Percentiles rank a stretch among this genome's conserved stretches.
Conservation (phyloP, 2,797 vertebrate species). For the Brachyalestes nurse region DNA sequence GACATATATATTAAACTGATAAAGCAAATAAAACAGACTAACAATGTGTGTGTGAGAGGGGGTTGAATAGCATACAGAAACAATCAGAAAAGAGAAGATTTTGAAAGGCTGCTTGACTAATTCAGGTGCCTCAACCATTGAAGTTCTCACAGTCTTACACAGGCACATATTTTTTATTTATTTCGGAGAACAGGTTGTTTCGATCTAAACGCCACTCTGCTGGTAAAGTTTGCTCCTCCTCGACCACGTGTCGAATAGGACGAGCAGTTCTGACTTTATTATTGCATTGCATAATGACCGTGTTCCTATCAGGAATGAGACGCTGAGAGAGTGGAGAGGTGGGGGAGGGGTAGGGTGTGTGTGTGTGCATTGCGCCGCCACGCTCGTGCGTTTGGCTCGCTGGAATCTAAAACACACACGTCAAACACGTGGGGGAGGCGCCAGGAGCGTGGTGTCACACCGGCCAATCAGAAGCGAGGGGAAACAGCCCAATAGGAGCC, state of each 20-base stretch:
- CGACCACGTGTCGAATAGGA: constrained; percentile 24
- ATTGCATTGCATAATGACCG: constrained; percentile 30
- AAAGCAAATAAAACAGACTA: too few species aligned
- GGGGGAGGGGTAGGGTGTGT: not conserved
- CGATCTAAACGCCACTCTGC: not conserved
- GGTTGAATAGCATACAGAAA: too few species aligned
- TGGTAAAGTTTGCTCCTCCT: not conserved
- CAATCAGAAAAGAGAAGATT: not conserved
- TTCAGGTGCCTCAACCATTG: not conserved
- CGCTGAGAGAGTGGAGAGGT: too few species aligned
- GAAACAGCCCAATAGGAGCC: constrained; percentile 62
- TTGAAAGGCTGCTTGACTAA: not conserved
- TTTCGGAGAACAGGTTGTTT: not conserved
- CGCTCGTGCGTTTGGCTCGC: constrained; percentile 65
- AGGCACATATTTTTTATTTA: not conserved
- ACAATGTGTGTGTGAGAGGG: too few species aligned
- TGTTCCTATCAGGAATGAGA: constrained; percentile 1
- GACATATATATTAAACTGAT: too few species aligned
- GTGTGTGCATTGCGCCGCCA: too few species aligned
- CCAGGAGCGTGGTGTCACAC: constrained; percentile 38
- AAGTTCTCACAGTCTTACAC: not conserved
- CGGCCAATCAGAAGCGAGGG: constrained; percentile 66
- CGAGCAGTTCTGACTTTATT: constrained; percentile 5
- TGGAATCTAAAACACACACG: constrained; percentile 63
- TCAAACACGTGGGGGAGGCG: constrained; percentile 71